Conservation (phyloP, 2,797 vertebrate genomes). For the Sebastes trivittatus region DNA sequence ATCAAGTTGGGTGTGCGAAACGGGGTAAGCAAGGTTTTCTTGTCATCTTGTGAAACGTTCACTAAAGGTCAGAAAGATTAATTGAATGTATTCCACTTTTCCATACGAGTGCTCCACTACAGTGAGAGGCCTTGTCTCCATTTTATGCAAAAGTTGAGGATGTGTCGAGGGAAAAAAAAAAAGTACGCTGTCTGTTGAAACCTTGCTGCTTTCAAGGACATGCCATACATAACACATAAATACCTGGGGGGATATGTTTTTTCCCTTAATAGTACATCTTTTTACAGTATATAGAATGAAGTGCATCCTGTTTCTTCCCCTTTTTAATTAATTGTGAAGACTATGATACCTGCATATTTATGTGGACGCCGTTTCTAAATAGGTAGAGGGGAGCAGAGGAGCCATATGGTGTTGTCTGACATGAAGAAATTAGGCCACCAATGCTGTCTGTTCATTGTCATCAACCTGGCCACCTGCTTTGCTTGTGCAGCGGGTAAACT, state of each 20-base stretch:
- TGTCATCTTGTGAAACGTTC: conserved; percentile 40
- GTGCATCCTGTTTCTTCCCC: conserved; percentile 62
- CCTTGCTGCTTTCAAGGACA: conserved; percentile 80
- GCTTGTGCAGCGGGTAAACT: conserved; percentile 65
- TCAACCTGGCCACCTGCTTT: conserved; percentile 83
- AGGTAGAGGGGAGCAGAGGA: conserved; percentile 75
- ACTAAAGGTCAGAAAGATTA: conserved; percentile 68
- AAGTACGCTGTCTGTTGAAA: conserved; percentile 71
- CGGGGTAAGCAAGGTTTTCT: conserved; percentile 37
- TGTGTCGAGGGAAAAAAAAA: conserved; percentile 37
- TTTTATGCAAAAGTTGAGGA: conserved; percentile 65
- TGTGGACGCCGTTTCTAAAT: conserved; percentile 79
- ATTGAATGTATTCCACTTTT: conserved; percentile 62
- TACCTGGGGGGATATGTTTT: conserved; percentile 74
- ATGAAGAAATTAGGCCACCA: conserved; percentile 87
- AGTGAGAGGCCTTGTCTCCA: conserved; percentile 52
- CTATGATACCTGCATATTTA: conserved; percentile 80
- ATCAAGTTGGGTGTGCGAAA: background rate
- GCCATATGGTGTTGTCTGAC: conserved; percentile 88
- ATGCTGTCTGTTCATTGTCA: conserved; percentile 86
- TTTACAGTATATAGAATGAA: conserved; percentile 66
- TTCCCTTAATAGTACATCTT: conserved; percentile 45
- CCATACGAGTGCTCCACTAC: conserved; percentile 22
- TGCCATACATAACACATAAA: conserved; percentile 74
- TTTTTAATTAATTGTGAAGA: conserved; percentile 85